Evolutionary conservation across 1,140 invertebrate species (phyloP).

Genomic region (Chymomyza costata): DNA sequence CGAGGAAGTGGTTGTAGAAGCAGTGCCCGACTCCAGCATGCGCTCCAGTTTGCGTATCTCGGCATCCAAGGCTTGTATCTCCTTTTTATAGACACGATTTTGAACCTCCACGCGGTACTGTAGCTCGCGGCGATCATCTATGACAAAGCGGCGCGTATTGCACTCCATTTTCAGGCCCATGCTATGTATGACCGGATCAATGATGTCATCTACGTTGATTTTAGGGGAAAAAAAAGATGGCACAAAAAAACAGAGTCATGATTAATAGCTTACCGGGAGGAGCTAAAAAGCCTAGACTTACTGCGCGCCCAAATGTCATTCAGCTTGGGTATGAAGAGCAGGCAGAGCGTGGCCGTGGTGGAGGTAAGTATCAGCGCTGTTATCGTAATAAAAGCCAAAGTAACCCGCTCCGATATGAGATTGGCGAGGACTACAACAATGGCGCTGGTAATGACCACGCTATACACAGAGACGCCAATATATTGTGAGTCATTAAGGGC

Average conservation of each 20-base stretch:
- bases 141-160: conserved; percentile 87
- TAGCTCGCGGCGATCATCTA: conserved; percentile 84
- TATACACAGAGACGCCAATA: conserved; percentile 95
- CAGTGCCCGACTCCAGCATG: conserved; percentile 78
- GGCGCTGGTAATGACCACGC: conserved; percentile 90
- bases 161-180: conserved; percentile 91
- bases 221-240: neutral
- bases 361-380: conserved; percentile 88
- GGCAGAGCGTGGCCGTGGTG: conserved; percentile 89
- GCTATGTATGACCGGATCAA: conserved; percentile 89
- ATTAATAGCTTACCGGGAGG: neutral
- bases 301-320: conserved; percentile 80
- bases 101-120: conserved; percentile 92
- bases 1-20: conserved; percentile 77
- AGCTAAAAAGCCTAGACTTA: conserved; percentile 57
- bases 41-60: conserved; percentile 87
- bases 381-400: conserved; percentile 88
- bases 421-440: conserved; percentile 91
- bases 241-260: neutral
- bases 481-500: conserved; percentile 98
- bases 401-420: conserved; percentile 88
- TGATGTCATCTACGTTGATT: conserved; percentile 77
- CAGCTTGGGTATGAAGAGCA: conserved; percentile 91
- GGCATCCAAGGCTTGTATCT: conserved; percentile 86
- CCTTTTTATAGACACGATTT: conserved; percentile 90